Conservation (phyloP, 2,797 vertebrate species). For the Adrianichthys oophorus region DNA sequence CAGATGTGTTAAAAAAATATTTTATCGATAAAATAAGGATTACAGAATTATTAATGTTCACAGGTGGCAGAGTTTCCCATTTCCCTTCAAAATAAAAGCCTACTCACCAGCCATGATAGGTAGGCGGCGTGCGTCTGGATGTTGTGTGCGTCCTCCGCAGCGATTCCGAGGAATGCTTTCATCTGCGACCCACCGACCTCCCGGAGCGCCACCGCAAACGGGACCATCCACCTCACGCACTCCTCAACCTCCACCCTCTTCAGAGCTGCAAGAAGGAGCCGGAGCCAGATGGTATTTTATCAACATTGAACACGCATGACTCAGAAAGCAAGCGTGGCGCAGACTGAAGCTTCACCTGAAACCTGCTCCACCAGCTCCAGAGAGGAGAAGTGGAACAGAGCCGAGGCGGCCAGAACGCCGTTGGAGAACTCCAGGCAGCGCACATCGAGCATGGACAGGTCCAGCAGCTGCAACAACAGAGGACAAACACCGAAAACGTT, state of each 20-base stretch:
- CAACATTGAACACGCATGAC: neutral
- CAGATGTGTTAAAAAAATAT: too few relatives aligned
- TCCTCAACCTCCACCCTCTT: constrained; percentile 86
- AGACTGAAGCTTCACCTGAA: constrained; percentile 79
- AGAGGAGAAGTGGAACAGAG: constrained; percentile 94
- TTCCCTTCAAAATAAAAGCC: too few relatives aligned
- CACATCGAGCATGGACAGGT: constrained; percentile 90
- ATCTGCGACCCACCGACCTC: constrained; percentile 82
- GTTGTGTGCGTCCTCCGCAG: constrained; percentile 88
- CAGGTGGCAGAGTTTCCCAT: neutral
- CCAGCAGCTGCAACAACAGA: constrained; percentile 78
- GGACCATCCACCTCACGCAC: constrained; percentile 95
- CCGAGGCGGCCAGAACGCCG: constrained; percentile 89
- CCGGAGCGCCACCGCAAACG: constrained; percentile 88
- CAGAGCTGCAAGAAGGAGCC: constrained; percentile 74
- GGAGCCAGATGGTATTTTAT: neutral
- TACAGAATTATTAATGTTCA: too few relatives aligned
- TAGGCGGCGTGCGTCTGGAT: constrained; percentile 89
- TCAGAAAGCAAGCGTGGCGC: neutral
- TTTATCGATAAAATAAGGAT: too few relatives aligned
- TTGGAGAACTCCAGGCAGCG: constrained; percentile 90
- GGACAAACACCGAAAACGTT: neutral
- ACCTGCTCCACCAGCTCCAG: constrained; percentile 90
- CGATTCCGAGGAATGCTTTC: constrained; percentile 84
- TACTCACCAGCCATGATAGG: constrained; percentile 89